These are phyloP conservation scores for Parambassis ranga DNA, from an alignment of 2,797 vertebrate genomes.

Conservation along the genomic window DNA sequence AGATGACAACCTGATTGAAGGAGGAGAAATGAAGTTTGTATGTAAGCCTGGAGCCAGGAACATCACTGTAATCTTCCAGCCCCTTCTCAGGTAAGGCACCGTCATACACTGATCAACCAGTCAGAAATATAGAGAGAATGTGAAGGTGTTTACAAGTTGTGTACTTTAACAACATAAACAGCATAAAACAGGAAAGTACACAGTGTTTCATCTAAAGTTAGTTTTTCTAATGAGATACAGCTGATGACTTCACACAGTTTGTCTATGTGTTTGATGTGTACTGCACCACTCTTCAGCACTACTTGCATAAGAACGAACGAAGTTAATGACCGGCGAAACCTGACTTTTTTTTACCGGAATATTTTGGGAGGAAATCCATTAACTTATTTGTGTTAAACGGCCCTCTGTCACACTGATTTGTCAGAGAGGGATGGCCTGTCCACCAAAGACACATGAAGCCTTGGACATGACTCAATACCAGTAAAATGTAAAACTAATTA, in stretches of 20 bases:
- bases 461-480: conserved; percentile 65
- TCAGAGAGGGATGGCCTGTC: conserved; percentile 19
- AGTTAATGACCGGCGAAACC: background rate
- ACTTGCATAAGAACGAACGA: too few species aligned
- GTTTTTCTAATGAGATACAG: background rate
- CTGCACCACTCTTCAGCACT: too few species aligned
- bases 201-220: background rate
- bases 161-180: background rate
- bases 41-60: conserved; percentile 98
- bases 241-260: too few species aligned
- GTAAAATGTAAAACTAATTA: conserved; percentile 66
- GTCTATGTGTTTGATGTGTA: too few species aligned
- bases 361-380: conserved; percentile 2
- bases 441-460: conserved; percentile 24
- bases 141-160: background rate
- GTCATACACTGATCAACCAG: background rate
- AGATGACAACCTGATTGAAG: conserved; percentile 97
- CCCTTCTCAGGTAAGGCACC: conserved; percentile 88
- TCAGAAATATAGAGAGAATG: background rate
- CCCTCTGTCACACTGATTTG: conserved; percentile 6
- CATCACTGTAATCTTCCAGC: conserved; percentile 97
- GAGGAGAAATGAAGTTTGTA: conserved; percentile 96
- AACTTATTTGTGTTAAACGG: conserved; percentile 15
- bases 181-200: background rate
- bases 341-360: conserved; percentile 14